Conservation (phyloP, 2,888 invertebrate genomes). For the Tetropium fuscum region DNA sequence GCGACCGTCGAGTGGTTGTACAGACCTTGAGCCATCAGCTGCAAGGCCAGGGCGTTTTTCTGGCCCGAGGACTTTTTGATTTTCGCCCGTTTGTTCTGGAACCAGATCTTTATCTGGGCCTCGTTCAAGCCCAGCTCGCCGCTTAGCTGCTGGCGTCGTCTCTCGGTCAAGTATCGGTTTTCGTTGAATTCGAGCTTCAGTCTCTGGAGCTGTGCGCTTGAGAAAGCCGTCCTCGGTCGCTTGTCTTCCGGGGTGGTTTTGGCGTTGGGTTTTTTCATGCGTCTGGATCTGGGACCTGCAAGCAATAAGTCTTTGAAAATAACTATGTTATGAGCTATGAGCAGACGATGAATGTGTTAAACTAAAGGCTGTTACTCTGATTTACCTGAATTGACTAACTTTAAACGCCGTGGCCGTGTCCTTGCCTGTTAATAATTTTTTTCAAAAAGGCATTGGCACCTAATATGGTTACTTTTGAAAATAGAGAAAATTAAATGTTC, state of each 20-base stretch:
- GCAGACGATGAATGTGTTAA: neutral
- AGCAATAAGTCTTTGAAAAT: constrained; percentile 31
- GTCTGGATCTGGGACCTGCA: constrained; percentile 86
- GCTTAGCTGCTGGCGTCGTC: constrained; percentile 89
- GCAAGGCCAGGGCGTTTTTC: constrained; percentile 87
- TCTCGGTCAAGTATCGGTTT: constrained; percentile 93
- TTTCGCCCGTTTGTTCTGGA: constrained; percentile 98
- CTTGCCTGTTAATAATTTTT: no score
- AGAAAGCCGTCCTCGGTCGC: constrained; percentile 95
- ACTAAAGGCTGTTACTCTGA: no score
- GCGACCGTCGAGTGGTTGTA: constrained; percentile 88
- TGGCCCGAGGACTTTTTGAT: constrained; percentile 92
- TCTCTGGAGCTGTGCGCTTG: constrained; percentile 90
- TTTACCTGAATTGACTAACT: no score
- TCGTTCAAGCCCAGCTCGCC: constrained; percentile 93
- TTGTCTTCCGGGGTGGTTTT: constrained; percentile 78
- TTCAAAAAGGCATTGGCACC: no score
- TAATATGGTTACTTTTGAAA: no score
- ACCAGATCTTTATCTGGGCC: constrained; percentile 98
- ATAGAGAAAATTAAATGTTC: no score
- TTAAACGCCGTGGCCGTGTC: no score
- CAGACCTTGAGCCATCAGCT: constrained; percentile 93
- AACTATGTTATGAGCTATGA: neutral
- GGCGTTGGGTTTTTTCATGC: constrained; percentile 73
- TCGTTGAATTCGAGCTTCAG: constrained; percentile 95